Evolutionary conservation across 1,140 invertebrate genomes (phyloP).

Genomic region (Pachyrhynchus sulphureomaculatus): DNA sequence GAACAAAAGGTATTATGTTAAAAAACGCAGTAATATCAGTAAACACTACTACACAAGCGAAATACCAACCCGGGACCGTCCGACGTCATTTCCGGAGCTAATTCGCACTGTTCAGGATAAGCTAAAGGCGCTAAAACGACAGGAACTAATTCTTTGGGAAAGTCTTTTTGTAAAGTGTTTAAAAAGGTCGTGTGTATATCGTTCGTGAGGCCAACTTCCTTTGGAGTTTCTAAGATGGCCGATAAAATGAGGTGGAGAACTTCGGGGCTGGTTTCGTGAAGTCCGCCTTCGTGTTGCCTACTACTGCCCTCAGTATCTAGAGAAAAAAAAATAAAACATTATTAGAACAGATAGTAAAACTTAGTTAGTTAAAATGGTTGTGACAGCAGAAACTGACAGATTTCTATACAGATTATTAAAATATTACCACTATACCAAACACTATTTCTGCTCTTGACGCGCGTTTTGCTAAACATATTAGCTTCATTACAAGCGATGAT

Average conservation of each 20-base stretch:
- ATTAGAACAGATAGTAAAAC: not conserved
- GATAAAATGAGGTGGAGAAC: constrained; percentile 80
- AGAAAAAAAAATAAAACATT: not conserved
- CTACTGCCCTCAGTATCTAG: constrained; percentile 66
- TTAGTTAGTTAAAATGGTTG: too few relatives aligned
- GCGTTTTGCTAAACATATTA: too few relatives aligned
- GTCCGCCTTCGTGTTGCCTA: constrained; percentile 72
- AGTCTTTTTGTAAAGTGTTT: constrained; percentile 78
- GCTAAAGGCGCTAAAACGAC: constrained; percentile 84
- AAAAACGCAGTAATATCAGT: too few relatives aligned
- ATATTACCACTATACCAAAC: too few relatives aligned
- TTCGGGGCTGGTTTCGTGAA: constrained; percentile 86
- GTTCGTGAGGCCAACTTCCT: constrained; percentile 61
- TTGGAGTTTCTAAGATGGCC: constrained; percentile 59
- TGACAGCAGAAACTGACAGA: too few relatives aligned
- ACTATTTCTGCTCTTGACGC: too few relatives aligned
- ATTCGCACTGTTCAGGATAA: constrained; percentile 77
- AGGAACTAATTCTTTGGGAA: constrained; percentile 83
- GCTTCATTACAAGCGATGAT: too few relatives aligned
- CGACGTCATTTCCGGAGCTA: constrained; percentile 63
- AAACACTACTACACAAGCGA: too few relatives aligned
- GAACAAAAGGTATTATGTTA: too few relatives aligned
- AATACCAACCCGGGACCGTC: constrained; percentile 52
- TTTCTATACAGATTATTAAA: too few relatives aligned
- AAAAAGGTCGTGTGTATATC: constrained; percentile 81